Conservation (phyloP, 2,888 invertebrate genomes). For the Ophioninae sp. region DNA sequence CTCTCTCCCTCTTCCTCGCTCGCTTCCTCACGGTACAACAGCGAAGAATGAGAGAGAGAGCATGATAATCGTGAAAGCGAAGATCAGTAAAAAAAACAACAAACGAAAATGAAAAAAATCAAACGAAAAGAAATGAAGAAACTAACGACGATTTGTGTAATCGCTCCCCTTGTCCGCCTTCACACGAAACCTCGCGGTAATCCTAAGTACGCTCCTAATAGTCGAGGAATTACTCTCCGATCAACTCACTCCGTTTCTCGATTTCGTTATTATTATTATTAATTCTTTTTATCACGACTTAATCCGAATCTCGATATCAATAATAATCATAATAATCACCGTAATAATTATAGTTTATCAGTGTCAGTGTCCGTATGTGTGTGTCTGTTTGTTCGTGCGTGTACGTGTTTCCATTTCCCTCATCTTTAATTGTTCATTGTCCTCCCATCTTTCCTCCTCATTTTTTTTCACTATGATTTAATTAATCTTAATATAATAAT, state of each 20-base stretch:
- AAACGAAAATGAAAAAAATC: neutral
- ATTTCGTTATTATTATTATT: conserved; percentile 59
- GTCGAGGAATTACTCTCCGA: conserved; percentile 68
- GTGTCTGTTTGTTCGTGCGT: conserved; percentile 25
- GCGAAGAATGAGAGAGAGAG: conserved; percentile 50
- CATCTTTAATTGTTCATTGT: conserved; percentile 71
- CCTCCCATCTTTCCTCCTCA: conserved; percentile 53
- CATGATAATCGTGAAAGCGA: conserved; percentile 40
- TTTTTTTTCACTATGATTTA: conserved; percentile 71
- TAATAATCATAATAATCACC: conserved; percentile 78
- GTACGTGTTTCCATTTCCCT: conserved; percentile 48
- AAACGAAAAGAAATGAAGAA: conserved; percentile 44
- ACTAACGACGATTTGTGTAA: conserved; percentile 60
- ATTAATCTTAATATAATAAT: conserved; percentile 80
- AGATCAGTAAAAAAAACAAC: neutral
- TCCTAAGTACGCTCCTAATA: conserved; percentile 64
- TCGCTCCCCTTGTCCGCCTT: conserved; percentile 59
- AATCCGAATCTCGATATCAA: conserved; percentile 77
- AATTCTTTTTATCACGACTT: conserved; percentile 77
- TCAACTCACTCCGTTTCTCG: conserved; percentile 70
- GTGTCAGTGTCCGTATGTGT: conserved; percentile 66
- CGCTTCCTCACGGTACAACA: conserved; percentile 16
- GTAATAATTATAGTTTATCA: conserved; percentile 78
- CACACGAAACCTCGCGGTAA: conserved; percentile 61
- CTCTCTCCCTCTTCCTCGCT: conserved; percentile 28